Evolutionary conservation across 1,140 invertebrate genomes (phyloP), one percentile per base, ranked within the genome.

Genomic region (Panagrolaimus sp.): DNA sequence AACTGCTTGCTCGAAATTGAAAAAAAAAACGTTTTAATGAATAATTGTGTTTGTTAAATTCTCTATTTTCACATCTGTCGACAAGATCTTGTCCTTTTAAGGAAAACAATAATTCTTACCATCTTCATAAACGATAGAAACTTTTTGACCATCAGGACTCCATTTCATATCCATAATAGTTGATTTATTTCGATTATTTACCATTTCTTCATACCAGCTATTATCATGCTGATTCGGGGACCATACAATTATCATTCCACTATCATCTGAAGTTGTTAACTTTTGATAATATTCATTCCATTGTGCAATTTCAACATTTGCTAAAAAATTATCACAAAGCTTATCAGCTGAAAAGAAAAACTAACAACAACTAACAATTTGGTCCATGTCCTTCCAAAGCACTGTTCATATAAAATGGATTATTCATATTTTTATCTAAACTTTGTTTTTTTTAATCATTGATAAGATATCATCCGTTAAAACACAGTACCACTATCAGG

Each of bases 121-220:
- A 87, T 97, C 94, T 85, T 98, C 93, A 87, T 98, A 98, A 7
- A 94, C 93, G 79, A 98, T 98, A 80, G 94, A 97, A 72, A 98
- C 98, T 85, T 93, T 95, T 76, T 91, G 88, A 16, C 96, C 96
- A 86, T 98, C 93, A 31, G 88, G 88, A 79, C 91, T 95, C 96
- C 96, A 98, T 42, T 90, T 88, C 91, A 98, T 95, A 66, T 92
- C 91, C 76, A 89, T 89, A 0, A 98, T 94, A 1, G 93, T 90
- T 1, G 92, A 96, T 82, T 96, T 96, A 78, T 98, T 97, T 61
- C 95, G 87, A 84, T 98, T 98, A 82, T 98, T 98, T 69, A 98
- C 96, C 96, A 98, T 98, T 85, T 98, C 95, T 85, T 98, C 93
- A 91, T 90, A 14, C 68, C 68, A 70, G 38, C 42, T 70, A 13